Percentiles rank a stretch among this genome's conserved stretches.
Conservation (phyloP, 2,888 invertebrate species). For the Leptopterna dolabrata region DNA sequence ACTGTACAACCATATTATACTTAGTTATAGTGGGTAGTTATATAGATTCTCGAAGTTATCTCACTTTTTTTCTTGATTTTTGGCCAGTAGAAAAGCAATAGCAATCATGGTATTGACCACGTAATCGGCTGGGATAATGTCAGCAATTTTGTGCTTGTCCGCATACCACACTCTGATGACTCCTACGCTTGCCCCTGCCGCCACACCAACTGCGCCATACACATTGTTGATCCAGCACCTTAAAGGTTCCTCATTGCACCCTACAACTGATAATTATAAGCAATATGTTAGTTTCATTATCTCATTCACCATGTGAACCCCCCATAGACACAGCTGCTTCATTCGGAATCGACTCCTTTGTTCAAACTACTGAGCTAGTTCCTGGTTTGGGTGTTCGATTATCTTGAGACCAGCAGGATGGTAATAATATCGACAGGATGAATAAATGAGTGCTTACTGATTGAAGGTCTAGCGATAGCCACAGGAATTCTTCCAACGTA, state of each 20-base stretch:
- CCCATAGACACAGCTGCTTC: too few relatives aligned
- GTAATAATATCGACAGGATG: too few relatives aligned
- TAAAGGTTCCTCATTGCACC: slow-evolving; percentile 68
- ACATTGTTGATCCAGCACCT: slow-evolving; percentile 79
- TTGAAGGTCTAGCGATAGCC: slow-evolving; percentile 86
- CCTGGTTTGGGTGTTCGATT: too few relatives aligned
- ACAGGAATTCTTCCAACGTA: slow-evolving; percentile 80
- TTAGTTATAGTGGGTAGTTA: too few relatives aligned
- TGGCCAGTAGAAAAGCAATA: slow-evolving; percentile 70
- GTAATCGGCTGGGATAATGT: slow-evolving; percentile 78
- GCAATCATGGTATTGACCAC: slow-evolving; percentile 74
- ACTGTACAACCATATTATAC: too few relatives aligned
- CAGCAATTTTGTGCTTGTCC: slow-evolving; percentile 70
- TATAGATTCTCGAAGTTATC: too few relatives aligned
- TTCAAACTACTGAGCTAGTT: too few relatives aligned
- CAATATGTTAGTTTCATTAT: too few relatives aligned
- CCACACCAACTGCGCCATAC: slow-evolving; percentile 75
- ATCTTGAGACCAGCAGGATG: too few relatives aligned
- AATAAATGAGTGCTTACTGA: too few relatives aligned
- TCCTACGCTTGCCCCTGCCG: slow-evolving; percentile 71
- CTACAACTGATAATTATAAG: slow-evolving; percentile 62
- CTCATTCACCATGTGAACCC: too few relatives aligned
- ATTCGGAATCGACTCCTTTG: too few relatives aligned
- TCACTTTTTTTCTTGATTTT: slow-evolving; percentile 54
- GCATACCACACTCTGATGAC: slow-evolving; percentile 73